Evolutionary conservation across 2,113 vertebrate genomes (phyloP).

Genomic region (Hyaena hyaena): DNA sequence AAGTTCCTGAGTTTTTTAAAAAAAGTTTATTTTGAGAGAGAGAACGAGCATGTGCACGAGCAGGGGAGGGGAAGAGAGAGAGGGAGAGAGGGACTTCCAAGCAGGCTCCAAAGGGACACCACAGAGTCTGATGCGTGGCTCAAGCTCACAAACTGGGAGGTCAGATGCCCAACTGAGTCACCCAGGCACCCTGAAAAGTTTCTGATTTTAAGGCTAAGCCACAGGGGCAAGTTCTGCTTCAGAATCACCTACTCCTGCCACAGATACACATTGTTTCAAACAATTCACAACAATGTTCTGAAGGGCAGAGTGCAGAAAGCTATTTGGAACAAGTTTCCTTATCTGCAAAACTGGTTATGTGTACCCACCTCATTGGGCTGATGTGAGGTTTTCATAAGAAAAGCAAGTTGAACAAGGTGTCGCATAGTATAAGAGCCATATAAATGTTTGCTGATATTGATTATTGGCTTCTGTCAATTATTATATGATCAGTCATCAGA

Average conservation of each 20-base stretch:
- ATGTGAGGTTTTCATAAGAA: neutral
- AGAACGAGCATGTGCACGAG: no score
- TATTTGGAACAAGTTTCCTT: neutral
- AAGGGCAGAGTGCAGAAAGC: neutral
- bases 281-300: neutral
- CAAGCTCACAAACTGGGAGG: no score
- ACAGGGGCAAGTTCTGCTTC: neutral
- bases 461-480: neutral
- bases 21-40: no score
- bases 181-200: neutral
- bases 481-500: neutral
- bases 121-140: no score
- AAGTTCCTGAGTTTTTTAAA: neutral
- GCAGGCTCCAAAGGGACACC: no score
- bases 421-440: neutral
- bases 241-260: neutral
- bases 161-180: no score
- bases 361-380: neutral
- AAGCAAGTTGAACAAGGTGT: neutral
- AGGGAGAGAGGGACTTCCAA: no score
- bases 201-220: neutral
- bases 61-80: no score
- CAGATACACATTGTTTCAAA: neutral
- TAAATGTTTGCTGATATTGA: neutral
- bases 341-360: neutral